Evolutionary conservation across 2,113 vertebrate species (phyloP).

Genomic region (Hippoglossus stenolepis): DNA sequence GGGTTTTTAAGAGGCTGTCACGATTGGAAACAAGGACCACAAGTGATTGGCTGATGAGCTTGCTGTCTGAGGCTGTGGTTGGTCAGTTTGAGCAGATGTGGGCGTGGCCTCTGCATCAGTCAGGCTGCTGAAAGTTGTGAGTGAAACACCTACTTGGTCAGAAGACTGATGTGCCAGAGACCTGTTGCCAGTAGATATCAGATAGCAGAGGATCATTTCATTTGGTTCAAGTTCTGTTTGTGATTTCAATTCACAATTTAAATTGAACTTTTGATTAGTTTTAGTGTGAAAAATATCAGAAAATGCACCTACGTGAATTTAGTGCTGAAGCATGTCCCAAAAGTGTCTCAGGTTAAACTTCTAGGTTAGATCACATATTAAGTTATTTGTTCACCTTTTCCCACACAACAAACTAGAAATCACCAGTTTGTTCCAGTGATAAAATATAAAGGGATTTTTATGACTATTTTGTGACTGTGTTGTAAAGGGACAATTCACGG

Average conservation of each 20-base stretch:
- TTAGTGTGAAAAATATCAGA: not conserved
- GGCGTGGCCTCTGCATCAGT: too few species aligned
- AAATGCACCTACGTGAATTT: not conserved
- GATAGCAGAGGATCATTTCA: not conserved
- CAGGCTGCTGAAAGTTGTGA: too few species aligned
- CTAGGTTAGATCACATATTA: not conserved
- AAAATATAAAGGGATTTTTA: too few species aligned
- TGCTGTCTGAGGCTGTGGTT: too few species aligned
- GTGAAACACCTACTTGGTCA: too few species aligned
- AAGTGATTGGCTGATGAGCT: too few species aligned
- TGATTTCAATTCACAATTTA: not conserved
- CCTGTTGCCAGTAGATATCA: not conserved
- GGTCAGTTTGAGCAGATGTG: too few species aligned
- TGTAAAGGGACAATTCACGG: not conserved
- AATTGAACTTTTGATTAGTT: not conserved
- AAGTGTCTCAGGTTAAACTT: not conserved
- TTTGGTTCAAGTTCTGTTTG: not conserved
- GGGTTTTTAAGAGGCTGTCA: too few species aligned
- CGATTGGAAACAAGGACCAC: too few species aligned
- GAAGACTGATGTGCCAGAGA: too few species aligned
- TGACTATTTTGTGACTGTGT: not conserved
- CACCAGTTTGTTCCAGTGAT: too few species aligned
- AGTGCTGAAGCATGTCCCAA: not conserved
- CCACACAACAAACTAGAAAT: not conserved
- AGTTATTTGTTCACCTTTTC: not conserved